Conservation (phyloP, 1,140 invertebrate genomes). For the Aleiodes sp. region DNA sequence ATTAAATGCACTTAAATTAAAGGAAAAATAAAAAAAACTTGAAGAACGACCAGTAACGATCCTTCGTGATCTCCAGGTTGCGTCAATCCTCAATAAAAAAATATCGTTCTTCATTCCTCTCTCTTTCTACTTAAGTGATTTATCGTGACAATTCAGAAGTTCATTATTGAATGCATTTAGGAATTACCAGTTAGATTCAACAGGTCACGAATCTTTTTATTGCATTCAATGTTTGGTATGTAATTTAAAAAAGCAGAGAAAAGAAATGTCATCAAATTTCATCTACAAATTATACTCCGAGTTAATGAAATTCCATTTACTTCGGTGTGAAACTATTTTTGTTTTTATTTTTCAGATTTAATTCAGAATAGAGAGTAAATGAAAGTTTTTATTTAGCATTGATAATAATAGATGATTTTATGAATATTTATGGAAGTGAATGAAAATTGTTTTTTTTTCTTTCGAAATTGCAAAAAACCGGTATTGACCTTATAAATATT, state of each 20-base stretch:
- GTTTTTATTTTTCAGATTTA: too few relatives aligned
- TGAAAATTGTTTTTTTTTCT: too few relatives aligned
- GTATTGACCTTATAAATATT: too few relatives aligned
- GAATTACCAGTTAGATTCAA: background rate
- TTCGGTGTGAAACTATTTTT: too few relatives aligned
- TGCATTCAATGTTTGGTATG: background rate
- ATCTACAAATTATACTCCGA: background rate
- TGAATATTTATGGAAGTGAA: too few relatives aligned
- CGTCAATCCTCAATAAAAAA: constrained; percentile 1
- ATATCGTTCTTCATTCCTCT: too few relatives aligned
- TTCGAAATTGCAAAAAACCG: too few relatives aligned
- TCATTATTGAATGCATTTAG: background rate
- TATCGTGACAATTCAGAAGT: constrained; percentile 16
- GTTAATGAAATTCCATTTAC: too few relatives aligned
- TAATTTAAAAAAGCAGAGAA: background rate
- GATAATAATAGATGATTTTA: too few relatives aligned
- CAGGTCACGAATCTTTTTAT: background rate
- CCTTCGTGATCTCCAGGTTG: background rate
- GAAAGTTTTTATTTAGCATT: too few relatives aligned
- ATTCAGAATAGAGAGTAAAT: too few relatives aligned
- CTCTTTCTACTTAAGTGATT: constrained; percentile 9
- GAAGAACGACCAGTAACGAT: background rate
- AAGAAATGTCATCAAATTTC: background rate
- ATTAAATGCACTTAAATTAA: background rate
- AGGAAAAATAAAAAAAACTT: background rate